Evolutionary conservation across 2,888 invertebrate genomes (phyloP).

Genomic region (Lottia scabra): DNA sequence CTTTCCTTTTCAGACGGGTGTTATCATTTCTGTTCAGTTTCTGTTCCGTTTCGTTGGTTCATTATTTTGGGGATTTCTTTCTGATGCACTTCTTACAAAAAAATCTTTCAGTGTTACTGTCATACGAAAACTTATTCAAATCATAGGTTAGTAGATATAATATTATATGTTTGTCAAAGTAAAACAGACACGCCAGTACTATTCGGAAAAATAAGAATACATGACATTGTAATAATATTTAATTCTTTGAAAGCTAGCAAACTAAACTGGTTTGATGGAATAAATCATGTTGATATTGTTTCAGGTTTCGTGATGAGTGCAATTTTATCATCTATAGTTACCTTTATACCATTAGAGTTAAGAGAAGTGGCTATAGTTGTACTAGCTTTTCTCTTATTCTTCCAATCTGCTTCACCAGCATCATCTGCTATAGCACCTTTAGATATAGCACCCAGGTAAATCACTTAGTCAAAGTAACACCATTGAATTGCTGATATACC

Average conservation of each 20-base stretch:
- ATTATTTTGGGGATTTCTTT: conserved; percentile 7
- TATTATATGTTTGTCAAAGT: no score
- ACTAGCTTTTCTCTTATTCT: conserved; percentile 8
- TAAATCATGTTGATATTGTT: background rate
- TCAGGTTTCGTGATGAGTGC: conserved; percentile 12
- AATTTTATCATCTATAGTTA: background rate
- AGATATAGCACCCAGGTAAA: conserved; percentile 17
- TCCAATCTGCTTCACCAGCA: conserved; percentile 14
- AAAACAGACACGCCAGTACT: no score
- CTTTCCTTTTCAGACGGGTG: background rate
- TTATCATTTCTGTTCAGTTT: background rate
- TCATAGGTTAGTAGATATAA: background rate
- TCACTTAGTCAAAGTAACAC: no score
- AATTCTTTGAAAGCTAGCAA: no score
- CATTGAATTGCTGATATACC: no score
- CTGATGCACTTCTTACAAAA: background rate
- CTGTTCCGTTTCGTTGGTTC: background rate
- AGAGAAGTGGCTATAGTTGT: background rate
- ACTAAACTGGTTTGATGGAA: no score
- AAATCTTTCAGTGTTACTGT: background rate
- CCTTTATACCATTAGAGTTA: conserved; percentile 3
- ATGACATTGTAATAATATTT: no score
- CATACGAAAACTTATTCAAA: conserved; percentile 7
- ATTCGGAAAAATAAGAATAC: no score
- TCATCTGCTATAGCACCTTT: conserved; percentile 10